Base-by-base conservation (phyloP, 2,113 vertebrate species). In the Balaenoptera acutorostrata region DNA sequence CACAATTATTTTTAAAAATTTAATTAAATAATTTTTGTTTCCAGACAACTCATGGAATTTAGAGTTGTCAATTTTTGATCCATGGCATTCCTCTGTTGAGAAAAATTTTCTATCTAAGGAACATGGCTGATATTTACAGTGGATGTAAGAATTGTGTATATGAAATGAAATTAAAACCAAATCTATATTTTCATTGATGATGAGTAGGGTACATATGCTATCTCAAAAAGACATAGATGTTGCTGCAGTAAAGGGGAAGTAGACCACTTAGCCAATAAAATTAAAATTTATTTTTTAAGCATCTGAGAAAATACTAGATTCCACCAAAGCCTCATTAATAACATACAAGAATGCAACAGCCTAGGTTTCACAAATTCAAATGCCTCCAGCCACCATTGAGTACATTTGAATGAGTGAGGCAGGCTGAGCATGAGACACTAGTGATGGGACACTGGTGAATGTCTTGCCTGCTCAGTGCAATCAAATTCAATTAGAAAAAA, bases 81-180 rank as follows among this genome's bases (percentile, higher is more conserved):
- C 20, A 44, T 94, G 84, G 7, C 59, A 87, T 90, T 77, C 46
- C 80, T 75, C 29, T 66, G 7, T 69, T 71, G 49, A 41, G 77
- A 88, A 85, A 96, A 96, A 66, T 39, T 6, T 84, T 84, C 6
- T 61, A 6, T 71, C 63, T 81, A 88, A 66, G 39, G 29, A 75
- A 9, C 5, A 2, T 55, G 18, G 0, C 31, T 78, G 52, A 33
- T 31, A 52, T 31, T 93, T 77, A 8, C 1, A 33, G 2, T 57
- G 21, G 6, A n/a, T 74, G 49, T 91, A 14, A 93, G 13, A 93
- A 25, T 80, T 83, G 63, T 27, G 6, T 36, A 57, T 21, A 0
- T 9, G 61, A 78, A 31, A 92, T 33, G 0, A 95, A 88, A 44
- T 68, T 25, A 71, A 82, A 86, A 18, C 10, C 41, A 80, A 71